Evolutionary conservation across 2,888 invertebrate species (phyloP), one percentile per base, ranked within the genome.

Genomic region (Elysia crispata): DNA sequence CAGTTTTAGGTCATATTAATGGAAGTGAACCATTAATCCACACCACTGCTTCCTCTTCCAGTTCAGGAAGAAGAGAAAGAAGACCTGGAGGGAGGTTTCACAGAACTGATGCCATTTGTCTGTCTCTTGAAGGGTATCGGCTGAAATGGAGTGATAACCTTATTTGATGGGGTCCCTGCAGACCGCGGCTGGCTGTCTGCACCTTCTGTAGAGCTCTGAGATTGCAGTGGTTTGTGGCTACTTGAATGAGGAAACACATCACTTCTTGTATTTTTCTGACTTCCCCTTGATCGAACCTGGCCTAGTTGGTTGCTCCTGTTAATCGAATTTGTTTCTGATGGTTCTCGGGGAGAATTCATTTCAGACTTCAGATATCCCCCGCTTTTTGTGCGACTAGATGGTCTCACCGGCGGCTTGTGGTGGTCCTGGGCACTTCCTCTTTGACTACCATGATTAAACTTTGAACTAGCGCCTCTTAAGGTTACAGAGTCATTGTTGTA

Each of bases 61-160:
- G 41, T 11, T 11, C 5, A 11, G 5, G 41, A 3, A 11, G 41
- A 41, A 11, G 41, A 41, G 41, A 41, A 41, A 3, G 67, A 31
- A 1, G 57, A 23, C 33, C 41, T 54, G 8, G 76, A 25, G 8
- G 72, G 77, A 20, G 77, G 62, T 20, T 70, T 57, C 8, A 72
- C 77, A 1, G 77, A 50, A 28, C 72, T 69, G 18, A 78, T 62
- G 20, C 77, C 77, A 70, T 78, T 78, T 13, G 23, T 62, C 28
- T 78, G 77, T 60, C 72, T 57, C 30, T 72, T 78, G 31, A 72
- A 78, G 8, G 77, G 77, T 18, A 78, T 78, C 13, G 77, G 77
- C 23, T 78, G 77, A 66, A 78, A 78, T 1, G 77, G 77, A 25
- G 57, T 28, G 5, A 23, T 49, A 0, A 23, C 25, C 1, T 18